phyloP scores from a whole-genome alignment of 2,113 vertebrate genomes.

The Phalacrocorax pelagicus region DNA sequence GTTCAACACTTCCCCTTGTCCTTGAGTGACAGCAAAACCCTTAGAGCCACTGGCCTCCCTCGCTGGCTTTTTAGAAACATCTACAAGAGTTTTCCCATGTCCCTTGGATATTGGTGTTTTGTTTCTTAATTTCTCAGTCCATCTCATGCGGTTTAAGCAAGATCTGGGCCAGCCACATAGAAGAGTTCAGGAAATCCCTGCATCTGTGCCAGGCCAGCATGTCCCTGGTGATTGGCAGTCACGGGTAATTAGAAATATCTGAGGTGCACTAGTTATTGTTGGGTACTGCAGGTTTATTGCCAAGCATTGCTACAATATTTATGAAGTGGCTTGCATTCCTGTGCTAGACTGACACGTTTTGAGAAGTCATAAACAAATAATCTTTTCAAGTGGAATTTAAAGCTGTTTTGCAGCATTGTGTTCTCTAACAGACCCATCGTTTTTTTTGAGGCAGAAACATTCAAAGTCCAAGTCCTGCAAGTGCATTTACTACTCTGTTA shows the following conservation, averaged over 20 bases:
- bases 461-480: not conserved
- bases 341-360: not conserved
- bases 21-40: not conserved
- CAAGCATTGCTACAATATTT: not conserved
- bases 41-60: not conserved
- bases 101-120: not conserved
- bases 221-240: not conserved
- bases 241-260: not conserved
- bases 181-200: not conserved
- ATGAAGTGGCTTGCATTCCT: not conserved
- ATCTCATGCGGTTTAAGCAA: not conserved
- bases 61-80: not conserved
- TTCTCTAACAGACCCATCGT: not conserved
- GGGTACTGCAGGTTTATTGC: not conserved
- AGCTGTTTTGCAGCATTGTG: not conserved
- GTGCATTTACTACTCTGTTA: not conserved
- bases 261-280: not conserved
- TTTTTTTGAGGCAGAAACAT: not conserved
- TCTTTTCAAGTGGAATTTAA: slow-evolving; percentile 26
- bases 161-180: not conserved
- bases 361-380: slow-evolving; percentile 13
- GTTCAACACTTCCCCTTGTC: not conserved
- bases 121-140: not conserved
- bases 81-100: not conserved
- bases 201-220: rapidly evolving